These are phyloP conservation scores for Spheniscus mendiculus DNA, from an alignment of 2,113 vertebrate genomes.

Conservation along the genomic window DNA sequence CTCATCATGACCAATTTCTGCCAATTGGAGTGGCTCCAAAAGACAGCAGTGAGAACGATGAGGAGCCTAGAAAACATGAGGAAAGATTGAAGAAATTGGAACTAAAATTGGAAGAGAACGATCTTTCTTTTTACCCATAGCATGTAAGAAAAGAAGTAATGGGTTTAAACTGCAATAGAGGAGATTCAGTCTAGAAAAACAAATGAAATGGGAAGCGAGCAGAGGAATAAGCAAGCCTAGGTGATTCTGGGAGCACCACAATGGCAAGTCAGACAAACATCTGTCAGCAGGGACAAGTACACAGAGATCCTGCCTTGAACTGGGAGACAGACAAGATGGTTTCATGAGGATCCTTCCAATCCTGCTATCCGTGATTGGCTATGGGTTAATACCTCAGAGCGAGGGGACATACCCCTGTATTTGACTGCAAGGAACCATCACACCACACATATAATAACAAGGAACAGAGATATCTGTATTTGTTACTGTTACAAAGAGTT, in stretches of 20 bases:
- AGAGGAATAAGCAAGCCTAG: neutral
- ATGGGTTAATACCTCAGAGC: neutral
- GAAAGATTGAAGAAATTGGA: neutral
- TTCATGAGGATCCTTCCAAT: neutral
- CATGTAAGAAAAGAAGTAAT: neutral
- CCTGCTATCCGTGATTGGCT: neutral
- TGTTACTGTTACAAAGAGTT: neutral
- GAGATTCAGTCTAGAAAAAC: neutral
- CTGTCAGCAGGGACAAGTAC: neutral
- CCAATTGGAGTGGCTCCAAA: neutral
- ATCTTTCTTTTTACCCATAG: neutral
- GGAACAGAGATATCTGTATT: neutral
- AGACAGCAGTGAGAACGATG: neutral
- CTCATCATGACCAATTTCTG: neutral
- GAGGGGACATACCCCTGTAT: neutral
- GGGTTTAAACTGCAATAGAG: neutral
- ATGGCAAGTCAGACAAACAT: neutral
- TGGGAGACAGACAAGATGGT: neutral
- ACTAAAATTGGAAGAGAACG: neutral
- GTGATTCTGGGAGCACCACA: neutral
- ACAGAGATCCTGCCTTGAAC: neutral
- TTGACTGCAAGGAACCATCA: neutral
- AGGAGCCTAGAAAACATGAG: neutral
- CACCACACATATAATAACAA: neutral
- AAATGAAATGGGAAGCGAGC: neutral